A percentile compares a stretch with the other conserved stretches of the same genome.
These are phyloP conservation scores for Tethea ocularis DNA, from an alignment of 2,888 invertebrate species.

Conservation along the genomic window DNA sequence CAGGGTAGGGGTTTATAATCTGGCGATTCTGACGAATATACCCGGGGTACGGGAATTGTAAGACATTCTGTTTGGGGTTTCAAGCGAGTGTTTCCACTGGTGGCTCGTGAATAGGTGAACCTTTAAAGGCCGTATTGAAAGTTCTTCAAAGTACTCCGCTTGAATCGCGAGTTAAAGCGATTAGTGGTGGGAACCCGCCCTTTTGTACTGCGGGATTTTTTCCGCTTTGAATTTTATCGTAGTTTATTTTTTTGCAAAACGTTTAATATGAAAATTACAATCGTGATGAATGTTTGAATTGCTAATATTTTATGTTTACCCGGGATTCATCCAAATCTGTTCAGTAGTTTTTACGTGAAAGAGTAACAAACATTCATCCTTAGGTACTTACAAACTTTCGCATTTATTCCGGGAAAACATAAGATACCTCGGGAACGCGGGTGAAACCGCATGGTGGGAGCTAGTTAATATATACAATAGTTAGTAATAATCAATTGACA, in stretches of 20 bases:
- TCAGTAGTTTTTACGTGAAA: no score
- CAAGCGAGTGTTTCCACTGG: conserved; percentile 24
- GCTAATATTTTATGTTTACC: no score
- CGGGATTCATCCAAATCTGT: no score
- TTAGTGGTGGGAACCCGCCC: conserved; percentile 43
- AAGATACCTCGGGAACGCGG: no score
- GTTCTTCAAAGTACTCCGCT: conserved; percentile 39
- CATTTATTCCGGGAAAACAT: no score
- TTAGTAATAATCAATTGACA: no score
- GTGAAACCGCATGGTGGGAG: no score
- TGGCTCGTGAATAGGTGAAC: conserved; percentile 28
- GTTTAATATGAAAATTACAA: neutral
- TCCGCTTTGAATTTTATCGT: conserved; percentile 26
- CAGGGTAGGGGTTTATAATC: conserved; percentile 29
- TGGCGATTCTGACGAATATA: conserved; percentile 18
- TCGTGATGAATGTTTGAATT: no score
- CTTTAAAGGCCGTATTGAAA: conserved; percentile 44
- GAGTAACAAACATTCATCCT: no score
- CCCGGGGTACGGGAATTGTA: conserved; percentile 11
- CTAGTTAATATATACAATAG: no score
- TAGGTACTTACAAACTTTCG: no score
- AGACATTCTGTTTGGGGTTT: conserved; percentile 22
- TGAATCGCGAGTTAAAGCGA: conserved; percentile 48
- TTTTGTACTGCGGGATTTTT: conserved; percentile 37
- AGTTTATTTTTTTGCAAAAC: neutral